phyloP scores from a whole-genome alignment of 2,888 invertebrate genomes.

The Linnaemya vulpina region DNA sequence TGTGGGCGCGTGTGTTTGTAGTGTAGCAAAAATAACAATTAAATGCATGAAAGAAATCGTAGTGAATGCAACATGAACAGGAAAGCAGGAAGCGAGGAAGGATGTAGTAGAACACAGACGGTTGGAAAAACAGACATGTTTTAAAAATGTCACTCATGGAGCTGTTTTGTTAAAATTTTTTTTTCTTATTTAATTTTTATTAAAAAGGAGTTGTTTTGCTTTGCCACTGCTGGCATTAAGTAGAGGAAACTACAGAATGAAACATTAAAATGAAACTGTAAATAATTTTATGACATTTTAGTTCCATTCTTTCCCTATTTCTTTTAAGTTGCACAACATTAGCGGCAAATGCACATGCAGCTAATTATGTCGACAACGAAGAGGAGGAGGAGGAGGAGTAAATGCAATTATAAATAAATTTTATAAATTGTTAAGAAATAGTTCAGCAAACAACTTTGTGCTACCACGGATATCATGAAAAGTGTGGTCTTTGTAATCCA shows the following conservation, averaged over 20 bases:
- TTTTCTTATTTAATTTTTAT: background rate
- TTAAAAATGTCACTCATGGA: conserved; percentile 10
- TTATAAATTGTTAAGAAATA: conserved; percentile 10
- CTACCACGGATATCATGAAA: background rate
- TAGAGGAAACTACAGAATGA: background rate
- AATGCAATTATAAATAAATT: conserved; percentile 7
- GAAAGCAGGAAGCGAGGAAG: conserved; percentile 14
- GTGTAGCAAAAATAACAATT: conserved; percentile 22
- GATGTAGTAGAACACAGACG: conserved; percentile 10
- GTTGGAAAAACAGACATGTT: conserved; percentile 26
- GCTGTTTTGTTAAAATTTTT: background rate
- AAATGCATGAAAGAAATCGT: conserved; percentile 22
- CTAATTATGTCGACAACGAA: too few relatives aligned
- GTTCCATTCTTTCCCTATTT: background rate
- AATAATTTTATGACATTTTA: conserved; percentile 40
- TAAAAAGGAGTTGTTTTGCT: conserved; percentile 21
- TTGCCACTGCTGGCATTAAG: background rate
- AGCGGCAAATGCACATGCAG: background rate
- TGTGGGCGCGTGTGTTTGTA: background rate
- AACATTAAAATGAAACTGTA: conserved; percentile 19
- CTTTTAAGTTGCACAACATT: background rate
- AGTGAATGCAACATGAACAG: conserved; percentile 20
- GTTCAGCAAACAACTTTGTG: background rate
- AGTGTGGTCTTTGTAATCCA: background rate
- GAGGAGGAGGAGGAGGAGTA: background rate